A percentile compares a stretch with the other conserved stretches of the same genome.
Conservation (phyloP, 2,113 vertebrate genomes). For the Muscicapa adusta region DNA sequence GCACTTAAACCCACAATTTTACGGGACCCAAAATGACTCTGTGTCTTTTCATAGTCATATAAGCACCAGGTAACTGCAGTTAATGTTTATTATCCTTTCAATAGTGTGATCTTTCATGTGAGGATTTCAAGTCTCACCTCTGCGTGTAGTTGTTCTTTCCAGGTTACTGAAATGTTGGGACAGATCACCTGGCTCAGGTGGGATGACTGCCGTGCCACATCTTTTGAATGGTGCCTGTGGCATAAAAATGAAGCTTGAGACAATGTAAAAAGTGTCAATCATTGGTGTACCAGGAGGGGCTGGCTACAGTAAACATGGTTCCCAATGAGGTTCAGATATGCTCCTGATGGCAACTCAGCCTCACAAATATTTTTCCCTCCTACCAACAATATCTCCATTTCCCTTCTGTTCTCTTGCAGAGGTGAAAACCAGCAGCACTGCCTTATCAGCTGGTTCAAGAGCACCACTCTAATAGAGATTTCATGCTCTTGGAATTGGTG, state of each 20-base stretch:
- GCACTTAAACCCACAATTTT: neutral
- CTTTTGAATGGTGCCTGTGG: neutral
- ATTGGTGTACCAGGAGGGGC: neutral
- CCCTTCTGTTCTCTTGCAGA: neutral
- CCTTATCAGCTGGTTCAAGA: neutral
- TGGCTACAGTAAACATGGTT: neutral
- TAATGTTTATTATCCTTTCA: neutral
- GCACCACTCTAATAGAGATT: neutral
- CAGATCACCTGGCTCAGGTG: neutral
- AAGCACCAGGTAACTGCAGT: neutral
- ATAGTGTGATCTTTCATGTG: neutral
- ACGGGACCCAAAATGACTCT: neutral
- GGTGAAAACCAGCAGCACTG: neutral
- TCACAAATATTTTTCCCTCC: neutral
- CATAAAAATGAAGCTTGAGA: neutral
- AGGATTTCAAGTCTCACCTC: neutral
- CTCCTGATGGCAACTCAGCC: fast-evolving
- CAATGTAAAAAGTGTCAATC: neutral
- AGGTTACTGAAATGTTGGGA: neutral
- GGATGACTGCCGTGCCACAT: neutral
- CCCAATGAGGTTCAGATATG: neutral
- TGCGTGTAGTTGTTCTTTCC: neutral
- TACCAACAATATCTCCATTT: neutral
- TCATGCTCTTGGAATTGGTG: neutral
- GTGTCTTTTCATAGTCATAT: neutral